These are phyloP conservation scores for human DNA, from an alignment of 2,113 vertebrate genomes.

Conservation along the genomic window DNA sequence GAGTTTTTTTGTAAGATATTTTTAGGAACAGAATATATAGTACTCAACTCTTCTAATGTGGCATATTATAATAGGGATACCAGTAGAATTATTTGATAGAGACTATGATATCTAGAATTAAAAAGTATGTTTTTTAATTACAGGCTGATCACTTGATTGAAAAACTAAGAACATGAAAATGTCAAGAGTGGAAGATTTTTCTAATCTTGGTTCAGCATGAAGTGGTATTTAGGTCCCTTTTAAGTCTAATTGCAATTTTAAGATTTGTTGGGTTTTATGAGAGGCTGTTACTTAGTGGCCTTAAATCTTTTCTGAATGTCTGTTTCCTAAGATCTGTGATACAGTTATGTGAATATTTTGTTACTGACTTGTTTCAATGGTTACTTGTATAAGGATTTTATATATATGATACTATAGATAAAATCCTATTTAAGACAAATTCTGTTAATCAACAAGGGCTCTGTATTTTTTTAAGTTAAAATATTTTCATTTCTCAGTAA, in stretches of 20 bases:
- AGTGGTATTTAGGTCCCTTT: constrained; percentile 40
- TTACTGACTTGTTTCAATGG: constrained; percentile 40
- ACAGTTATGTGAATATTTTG: background rate
- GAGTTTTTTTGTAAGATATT: background rate
- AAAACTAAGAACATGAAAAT: constrained; percentile 83
- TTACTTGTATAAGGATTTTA: background rate
- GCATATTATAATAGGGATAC: background rate
- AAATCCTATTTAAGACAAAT: constrained; percentile 49
- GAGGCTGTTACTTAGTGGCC: constrained; percentile 18
- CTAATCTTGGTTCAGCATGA: background rate
- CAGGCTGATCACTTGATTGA: constrained; percentile 90
- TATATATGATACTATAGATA: constrained; percentile 8
- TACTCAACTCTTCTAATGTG: background rate
- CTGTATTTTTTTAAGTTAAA: constrained; percentile 27
- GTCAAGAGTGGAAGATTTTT: constrained; percentile 78
- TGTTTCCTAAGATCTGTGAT: constrained; percentile 42
- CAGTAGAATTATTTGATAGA: constrained; percentile 24
- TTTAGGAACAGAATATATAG: constrained; percentile 5
- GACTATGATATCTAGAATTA: background rate
- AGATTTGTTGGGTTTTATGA: constrained; percentile 62
- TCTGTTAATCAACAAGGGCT: constrained; percentile 18
- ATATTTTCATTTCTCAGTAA: constrained; percentile 47
- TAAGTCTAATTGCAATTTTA: constrained; percentile 68
- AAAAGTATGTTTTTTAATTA: constrained; percentile 50
- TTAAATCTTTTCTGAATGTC: constrained; percentile 65